These are phyloP conservation scores for Ceratoteleas bidentatus DNA, from an alignment of 1,140 invertebrate species.

Conservation along the genomic window DNA sequence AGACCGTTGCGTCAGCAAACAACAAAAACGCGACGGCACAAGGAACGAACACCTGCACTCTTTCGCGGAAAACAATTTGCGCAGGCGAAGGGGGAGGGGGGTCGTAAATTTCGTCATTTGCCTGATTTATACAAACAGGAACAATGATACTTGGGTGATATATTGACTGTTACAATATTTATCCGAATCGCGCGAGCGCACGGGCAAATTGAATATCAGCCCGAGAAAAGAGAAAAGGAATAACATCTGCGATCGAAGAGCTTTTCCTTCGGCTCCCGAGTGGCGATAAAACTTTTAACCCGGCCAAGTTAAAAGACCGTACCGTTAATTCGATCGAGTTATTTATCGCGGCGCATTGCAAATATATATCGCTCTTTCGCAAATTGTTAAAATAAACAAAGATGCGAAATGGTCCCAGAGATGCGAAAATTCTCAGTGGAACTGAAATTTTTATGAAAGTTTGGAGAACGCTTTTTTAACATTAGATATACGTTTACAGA, in stretches of 20 bases:
- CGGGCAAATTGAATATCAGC: constrained; percentile 41
- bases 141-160: constrained; percentile 40
- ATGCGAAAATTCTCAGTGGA: too few relatives aligned
- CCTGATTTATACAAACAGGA: constrained; percentile 53
- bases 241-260: too few relatives aligned
- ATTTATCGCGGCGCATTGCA: too few relatives aligned
- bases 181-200: constrained; percentile 18
- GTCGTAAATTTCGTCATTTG: constrained; percentile 63
- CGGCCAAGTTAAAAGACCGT: constrained; percentile 8
- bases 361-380: too few relatives aligned
- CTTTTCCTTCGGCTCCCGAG: neutral
- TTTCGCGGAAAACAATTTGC: constrained; percentile 53
- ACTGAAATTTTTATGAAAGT: too few relatives aligned
- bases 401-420: too few relatives aligned
- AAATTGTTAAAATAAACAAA: too few relatives aligned
- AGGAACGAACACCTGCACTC: constrained; percentile 52
- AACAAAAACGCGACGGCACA: constrained; percentile 40
- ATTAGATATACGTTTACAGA: too few relatives aligned
- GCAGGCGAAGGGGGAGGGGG: neutral
- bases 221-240: constrained; percentile 40
- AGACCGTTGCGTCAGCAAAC: constrained; percentile 36
- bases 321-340: too few relatives aligned
- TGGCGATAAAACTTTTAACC: constrained; percentile 36
- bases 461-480: too few relatives aligned
- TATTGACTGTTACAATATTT: constrained; percentile 50